Conservation (phyloP, 2,113 vertebrate species). For the Thamnaconus septentrionalis region DNA sequence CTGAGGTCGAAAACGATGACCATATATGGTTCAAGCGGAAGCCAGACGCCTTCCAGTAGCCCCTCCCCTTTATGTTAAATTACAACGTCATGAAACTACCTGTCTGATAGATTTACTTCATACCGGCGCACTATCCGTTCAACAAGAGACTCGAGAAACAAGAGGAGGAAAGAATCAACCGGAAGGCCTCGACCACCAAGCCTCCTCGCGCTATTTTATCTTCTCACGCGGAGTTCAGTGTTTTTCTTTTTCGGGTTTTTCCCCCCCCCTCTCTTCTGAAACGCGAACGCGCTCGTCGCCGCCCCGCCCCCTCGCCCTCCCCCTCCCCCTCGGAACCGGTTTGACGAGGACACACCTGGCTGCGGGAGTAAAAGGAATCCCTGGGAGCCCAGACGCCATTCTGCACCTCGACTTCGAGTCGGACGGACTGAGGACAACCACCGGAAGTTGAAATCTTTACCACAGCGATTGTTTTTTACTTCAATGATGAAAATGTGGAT, state of each 20-base stretch:
- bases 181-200: too few species aligned
- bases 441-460: not conserved
- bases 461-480: not conserved
- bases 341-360: conserved; percentile 65
- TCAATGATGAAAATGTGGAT: conserved; percentile 62
- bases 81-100: conserved; percentile 36
- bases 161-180: too few species aligned
- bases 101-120: conserved; percentile 46
- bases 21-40: conserved; percentile 67
- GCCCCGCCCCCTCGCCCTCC: conserved; percentile 3
- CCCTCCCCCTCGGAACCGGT: conserved; percentile 62
- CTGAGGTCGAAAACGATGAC: not conserved
- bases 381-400: not conserved
- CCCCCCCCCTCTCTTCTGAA: too few species aligned
- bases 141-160: not conserved
- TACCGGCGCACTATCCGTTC: not conserved
- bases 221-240: too few species aligned
- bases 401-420: not conserved
- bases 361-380: conserved; percentile 16
- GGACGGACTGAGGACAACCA: not conserved
- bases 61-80: conserved; percentile 6
- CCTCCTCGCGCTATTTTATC: too few species aligned
- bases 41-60: conserved; percentile 11
- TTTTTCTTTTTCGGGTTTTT: too few species aligned
- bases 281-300: conserved; percentile 2